Base-by-base conservation (phyloP, 1,140 invertebrate species). In the Polyergus mexicanus region DNA sequence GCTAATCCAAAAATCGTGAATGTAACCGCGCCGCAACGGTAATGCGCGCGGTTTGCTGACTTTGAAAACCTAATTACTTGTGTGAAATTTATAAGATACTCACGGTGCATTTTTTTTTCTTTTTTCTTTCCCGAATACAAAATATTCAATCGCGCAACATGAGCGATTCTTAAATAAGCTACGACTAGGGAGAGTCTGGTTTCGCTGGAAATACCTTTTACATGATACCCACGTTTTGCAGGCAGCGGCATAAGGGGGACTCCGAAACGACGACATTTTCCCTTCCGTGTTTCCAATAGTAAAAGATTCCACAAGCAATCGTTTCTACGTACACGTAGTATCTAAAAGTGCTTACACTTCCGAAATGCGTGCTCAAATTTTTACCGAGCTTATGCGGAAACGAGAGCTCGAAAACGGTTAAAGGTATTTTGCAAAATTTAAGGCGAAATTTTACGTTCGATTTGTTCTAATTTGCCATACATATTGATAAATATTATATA, bases 151-250 rank as follows among this genome's bases (percentile, higher is more conserved):
- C 35, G 62, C 56, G 13, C 69, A 38, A 80, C 62, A 16, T 44
- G 60, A n/a, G 63, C 74, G 41, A 16, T 38, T 44, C 25, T 25
- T 56, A 72, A 75, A 77, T 38, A 84, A 87, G 65, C 72, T 62
- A 65, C 56, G 76, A 86, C 54, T 65, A 16, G 60, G 60, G 22
- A 80, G 58, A 65, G 69, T 44, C 65, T 44, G 25, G 38, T 85
- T 80, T 84, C 72, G 25, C 41, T 41, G 51, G 69, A 77, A 88
- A 44, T 44, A 0, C 71, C 80, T 78, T 88, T 88, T 75, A 85
- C 51, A 66, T 58, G 63, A 75, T 56, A 75, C 35, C 87, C 83
- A 62, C 81, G 68, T 89, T 65, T 54, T 41, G 68, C 74, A 35
- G 74, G 69, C 86, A 77, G 11, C 60, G 28, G 58, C 35, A 54